Evolutionary conservation across 1,140 invertebrate genomes (phyloP).

Genomic region (Telenomus remus): DNA sequence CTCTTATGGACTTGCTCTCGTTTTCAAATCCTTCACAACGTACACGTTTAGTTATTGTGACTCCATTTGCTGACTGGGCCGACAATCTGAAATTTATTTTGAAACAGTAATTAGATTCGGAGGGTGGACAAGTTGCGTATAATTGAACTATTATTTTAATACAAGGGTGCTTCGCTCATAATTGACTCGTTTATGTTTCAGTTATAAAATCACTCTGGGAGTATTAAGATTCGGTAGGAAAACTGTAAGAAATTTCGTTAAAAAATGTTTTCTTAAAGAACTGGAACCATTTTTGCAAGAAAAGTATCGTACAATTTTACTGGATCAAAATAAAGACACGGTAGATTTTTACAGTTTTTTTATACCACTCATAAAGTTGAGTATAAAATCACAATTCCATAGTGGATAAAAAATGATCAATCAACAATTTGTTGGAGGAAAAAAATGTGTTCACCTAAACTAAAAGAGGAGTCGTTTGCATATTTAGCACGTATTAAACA

Average conservation of each 20-base stretch:
- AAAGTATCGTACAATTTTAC: too few species aligned
- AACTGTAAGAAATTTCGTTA: too few species aligned
- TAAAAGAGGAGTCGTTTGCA: neutral
- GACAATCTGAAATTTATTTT: constrained; percentile 45
- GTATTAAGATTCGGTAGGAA: too few species aligned
- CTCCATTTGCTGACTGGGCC: constrained; percentile 43
- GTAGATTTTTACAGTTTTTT: too few species aligned
- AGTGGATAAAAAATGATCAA: neutral
- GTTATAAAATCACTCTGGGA: too few species aligned
- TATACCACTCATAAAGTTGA: too few species aligned
- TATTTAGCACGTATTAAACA: neutral
- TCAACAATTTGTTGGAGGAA: neutral
- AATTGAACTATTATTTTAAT: constrained; percentile 44
- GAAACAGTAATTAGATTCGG: constrained; percentile 42
- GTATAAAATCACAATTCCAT: too few species aligned
- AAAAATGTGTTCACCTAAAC: neutral
- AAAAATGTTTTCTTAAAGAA: too few species aligned
- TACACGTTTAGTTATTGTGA: constrained; percentile 27
- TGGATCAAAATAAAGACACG: too few species aligned
- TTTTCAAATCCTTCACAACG: constrained; percentile 27
- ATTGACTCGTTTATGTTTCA: constrained; percentile 18
- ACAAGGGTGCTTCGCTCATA: constrained; percentile 13
- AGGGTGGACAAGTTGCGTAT: constrained; percentile 17
- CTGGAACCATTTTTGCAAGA: too few species aligned
- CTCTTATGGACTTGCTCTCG: constrained; percentile 19